These are phyloP conservation scores for Seira ritae DNA, from an alignment of 2,888 invertebrate genomes.

Conservation along the genomic window DNA sequence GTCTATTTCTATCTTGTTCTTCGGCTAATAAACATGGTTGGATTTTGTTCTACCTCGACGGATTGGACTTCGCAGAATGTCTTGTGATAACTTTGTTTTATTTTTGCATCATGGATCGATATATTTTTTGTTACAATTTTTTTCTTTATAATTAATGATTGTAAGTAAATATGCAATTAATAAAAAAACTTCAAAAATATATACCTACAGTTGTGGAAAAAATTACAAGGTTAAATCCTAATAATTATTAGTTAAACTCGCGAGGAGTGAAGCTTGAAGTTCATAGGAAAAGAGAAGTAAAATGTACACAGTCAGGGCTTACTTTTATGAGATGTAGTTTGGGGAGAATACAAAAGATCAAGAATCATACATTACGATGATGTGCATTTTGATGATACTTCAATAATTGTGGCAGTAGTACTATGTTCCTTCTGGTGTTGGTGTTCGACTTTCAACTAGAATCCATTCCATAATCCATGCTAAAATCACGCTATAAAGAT, in stretches of 20 bases:
- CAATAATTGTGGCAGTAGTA: no score
- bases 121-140: neutral
- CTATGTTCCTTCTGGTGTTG: no score
- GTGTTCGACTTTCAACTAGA: no score
- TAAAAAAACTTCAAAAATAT: neutral
- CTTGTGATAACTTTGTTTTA: neutral
- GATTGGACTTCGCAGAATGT: neutral
- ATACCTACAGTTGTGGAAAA: neutral
- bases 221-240: neutral
- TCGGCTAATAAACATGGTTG: neutral
- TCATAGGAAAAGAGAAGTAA: neutral
- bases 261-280: constrained; percentile 4
- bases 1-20: neutral
- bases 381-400: neutral
- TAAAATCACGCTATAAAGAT: no score
- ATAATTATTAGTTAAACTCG: constrained; percentile 13
- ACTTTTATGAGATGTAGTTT: no score
- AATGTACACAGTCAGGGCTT: no score
- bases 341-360: no score
- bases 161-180: constrained; percentile 8
- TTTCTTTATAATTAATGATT: constrained; percentile 2
- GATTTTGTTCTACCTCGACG: neutral
- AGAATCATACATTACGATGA: neutral
- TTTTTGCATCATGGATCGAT: neutral
- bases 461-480: no score